Conservation (phyloP, 2,888 invertebrate genomes). For the Rhogogaster chlorosoma region DNA sequence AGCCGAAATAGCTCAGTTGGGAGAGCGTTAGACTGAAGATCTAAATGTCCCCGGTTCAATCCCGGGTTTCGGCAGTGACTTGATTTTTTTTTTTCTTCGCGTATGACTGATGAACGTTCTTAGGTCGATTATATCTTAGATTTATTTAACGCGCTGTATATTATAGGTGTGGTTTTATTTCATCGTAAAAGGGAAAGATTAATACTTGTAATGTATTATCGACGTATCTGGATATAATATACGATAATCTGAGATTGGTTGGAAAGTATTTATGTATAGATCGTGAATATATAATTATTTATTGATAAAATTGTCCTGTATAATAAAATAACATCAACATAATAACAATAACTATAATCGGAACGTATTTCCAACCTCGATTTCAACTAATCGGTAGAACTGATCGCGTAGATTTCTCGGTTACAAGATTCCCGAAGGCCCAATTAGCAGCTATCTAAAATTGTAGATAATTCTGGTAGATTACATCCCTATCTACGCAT, state of each 20-base stretch:
- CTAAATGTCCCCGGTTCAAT: conserved; percentile 64
- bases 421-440: not conserved
- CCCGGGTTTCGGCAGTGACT: conserved; percentile 60
- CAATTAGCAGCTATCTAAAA: not conserved
- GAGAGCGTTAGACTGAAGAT: conserved; percentile 64
- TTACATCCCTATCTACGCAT: not conserved
- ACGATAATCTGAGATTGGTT: not conserved
- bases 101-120: not conserved
- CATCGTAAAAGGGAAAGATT: not conserved
- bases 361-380: not conserved
- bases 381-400: not conserved
- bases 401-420: not conserved
- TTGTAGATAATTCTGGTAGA: not conserved
- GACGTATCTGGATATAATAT: not conserved
- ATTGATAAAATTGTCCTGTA: not conserved
- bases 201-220: too few relatives aligned
- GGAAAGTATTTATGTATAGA: not conserved
- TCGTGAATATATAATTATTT: not conserved
- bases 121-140: not conserved
- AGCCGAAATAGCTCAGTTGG: conserved; percentile 66
- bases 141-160: not conserved
- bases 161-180: not conserved
- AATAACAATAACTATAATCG: too few relatives aligned
- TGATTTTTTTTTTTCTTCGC: conserved; percentile 33
- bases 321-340: not conserved